Evolutionary conservation across 2,113 vertebrate genomes (phyloP), one percentile per base, ranked within the genome.

Genomic region (Sinocyclocheilus maitianheensis): DNA sequence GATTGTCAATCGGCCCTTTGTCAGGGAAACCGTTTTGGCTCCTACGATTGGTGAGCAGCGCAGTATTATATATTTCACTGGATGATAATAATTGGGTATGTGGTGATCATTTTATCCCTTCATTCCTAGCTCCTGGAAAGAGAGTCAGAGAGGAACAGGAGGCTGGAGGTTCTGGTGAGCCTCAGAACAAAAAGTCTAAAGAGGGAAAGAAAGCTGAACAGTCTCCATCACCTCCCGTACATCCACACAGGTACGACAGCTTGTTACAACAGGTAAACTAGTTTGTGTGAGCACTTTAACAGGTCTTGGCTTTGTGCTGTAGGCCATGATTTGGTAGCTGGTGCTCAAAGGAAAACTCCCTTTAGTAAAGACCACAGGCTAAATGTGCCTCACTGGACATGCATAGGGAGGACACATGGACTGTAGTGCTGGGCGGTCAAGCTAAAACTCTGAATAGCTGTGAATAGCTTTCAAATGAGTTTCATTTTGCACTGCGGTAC

Each of bases 1-100:
- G 9, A 91, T 98, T 26, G 93, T 98, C 82, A 98, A 98, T 90
- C 95, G 93, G 34, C 97, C 97, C 1, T 97, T 98, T 83, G 96
- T 95, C 3, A 90, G 95, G 40, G 96, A 97, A 87, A 95, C 93
- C 0, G 87, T 96, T 2, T 37, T 91, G 40, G 88, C 91, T 2
- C 82, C 87, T 12, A 16, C 87, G 6, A 88, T 92, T 82, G 90
- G 94, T 95, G 85, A 94, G 87, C 9, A 20, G 30, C 55, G 51
- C 24, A 5, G 71, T 55, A 55, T 53, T 2, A 46, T 43, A 8
- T 46, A 10, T 46, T 46, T 46, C 9, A 11, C 43, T 46, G 2
- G 10, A 48, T 48, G 11, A 12, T 48, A 3, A 43, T 67, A 5
- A 58, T 67, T 1, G 16, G 60, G 53, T 48, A 9, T 81, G 30